Base-by-base conservation (phyloP, 2,888 invertebrate genomes). In the Eurois occulta region DNA sequence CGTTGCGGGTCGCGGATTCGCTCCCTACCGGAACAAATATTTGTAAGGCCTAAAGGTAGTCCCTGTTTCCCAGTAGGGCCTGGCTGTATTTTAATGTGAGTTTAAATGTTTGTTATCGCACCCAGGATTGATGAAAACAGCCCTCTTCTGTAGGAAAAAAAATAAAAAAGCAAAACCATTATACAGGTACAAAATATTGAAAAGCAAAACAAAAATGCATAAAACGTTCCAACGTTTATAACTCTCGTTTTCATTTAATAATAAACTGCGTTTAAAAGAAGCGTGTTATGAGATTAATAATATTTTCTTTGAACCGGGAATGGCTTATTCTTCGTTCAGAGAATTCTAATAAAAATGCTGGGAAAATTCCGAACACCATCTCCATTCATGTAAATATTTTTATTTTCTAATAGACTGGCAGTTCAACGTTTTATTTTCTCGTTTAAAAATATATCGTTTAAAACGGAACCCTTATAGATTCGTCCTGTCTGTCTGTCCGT, bases 341-440 rank as follows among this genome's bases (percentile, higher is more conserved):
- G 66, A 75, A 79, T 76, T 76, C 70, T 52, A 74, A 80, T 86
- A 78, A 80, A 85, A 85, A 74, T 78, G 58, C 62, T 65, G 38
- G 35, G 46, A 28, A 85, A 78, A 76, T 72, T 68, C 32, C 41
- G 52, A 32, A 60, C 38, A 38, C 16, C 13, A 46, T 4, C 43
- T 58, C 62, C 81, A 68, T 80, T 62, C 67, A 55, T 1, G 55
- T 72, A 72, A 73, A 80, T 71, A 77, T 38, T 71, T 83, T 84
- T 43, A 67, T 60, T 43, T 52, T 60, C 7, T 52, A 43, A 35
- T 28, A 52, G 5, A n/a, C 35, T 46, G 13, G 38, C 13, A 16
- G 32, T 46, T 62, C 8, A 28, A n/a, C 35, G 18, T 66, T 82
- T 52, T 52, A 38, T 62, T 67, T 60, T 67, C 21, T 32, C 16